These are phyloP conservation scores for Hippopotamus amphibius DNA, from an alignment of 2,113 vertebrate species.

Conservation along the genomic window DNA sequence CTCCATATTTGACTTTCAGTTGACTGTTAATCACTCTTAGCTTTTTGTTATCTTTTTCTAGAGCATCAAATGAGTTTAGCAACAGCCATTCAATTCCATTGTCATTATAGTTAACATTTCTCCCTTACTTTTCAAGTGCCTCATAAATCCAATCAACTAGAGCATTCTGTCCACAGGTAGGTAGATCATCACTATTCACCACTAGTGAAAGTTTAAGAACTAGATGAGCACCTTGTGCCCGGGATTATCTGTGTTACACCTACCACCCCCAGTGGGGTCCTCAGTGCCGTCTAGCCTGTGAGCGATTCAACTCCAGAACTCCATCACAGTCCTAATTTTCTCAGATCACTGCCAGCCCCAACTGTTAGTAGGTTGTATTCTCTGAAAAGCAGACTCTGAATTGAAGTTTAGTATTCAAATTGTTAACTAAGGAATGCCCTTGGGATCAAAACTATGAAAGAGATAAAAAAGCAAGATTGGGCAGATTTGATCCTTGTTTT, in stretches of 20 bases:
- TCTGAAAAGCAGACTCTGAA: background rate
- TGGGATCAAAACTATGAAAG: background rate
- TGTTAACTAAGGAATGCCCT: background rate
- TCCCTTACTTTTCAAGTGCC: background rate
- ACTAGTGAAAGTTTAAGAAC: background rate
- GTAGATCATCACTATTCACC: background rate
- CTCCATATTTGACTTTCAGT: background rate
- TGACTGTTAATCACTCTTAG: background rate
- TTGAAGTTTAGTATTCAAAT: background rate
- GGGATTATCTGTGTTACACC: background rate
- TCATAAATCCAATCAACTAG: background rate
- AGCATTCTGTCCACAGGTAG: background rate
- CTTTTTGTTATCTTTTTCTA: constrained; percentile 28
- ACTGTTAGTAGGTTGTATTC: background rate
- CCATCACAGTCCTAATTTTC: background rate
- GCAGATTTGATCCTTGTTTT: background rate
- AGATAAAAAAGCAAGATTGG: background rate
- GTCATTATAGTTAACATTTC: background rate
- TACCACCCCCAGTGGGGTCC: background rate
- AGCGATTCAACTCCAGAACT: background rate
- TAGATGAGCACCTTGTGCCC: background rate
- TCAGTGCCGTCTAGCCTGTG: background rate
- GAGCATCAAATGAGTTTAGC: background rate
- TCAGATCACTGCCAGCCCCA: background rate
- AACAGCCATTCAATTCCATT: background rate